Evolutionary conservation across 1,140 invertebrate genomes (phyloP), one percentile per base, ranked within the genome.

Genomic region (Heliconius nattereri): DNA sequence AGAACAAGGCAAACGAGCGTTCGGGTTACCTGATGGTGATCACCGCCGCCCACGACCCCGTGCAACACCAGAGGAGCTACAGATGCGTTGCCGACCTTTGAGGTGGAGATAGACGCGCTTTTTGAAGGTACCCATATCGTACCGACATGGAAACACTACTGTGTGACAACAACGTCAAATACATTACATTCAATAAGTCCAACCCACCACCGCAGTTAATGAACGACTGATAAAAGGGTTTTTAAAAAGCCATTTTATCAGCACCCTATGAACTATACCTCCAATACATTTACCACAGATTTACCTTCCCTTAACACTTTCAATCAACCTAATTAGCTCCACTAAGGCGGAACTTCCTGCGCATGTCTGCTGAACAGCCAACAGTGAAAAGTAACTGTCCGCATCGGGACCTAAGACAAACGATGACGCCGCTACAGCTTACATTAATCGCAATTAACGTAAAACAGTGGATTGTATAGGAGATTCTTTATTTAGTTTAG

Each of bases 361-460:
- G 85, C 84, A 54, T 79, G 84, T 87, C 77, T 84, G 40, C 57
- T 79, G 32, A 37, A 26, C 29, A 49, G 40, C 73, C 70, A 78
- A 81, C 78, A 85, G 83, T 89, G 84, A 88, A 87, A 89, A 88
- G 86, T 84, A 85, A 89, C 81, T 76, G 85, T 84, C 85, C 85
- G 83, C 75, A 78, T 76, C 60, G 79, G 81, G 70, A 83, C 76
- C 71, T 35, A 85, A 89, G 88, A 89, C 89, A 89, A 90, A 91
- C 84, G 89, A 89, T 87, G 84, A 87, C 84, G 83, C 81, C 80
- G 78, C 83, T 84, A 83, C 72, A 73, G 73, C 80, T 54, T 13
- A 79, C 85, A 89, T 91, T 87, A 84, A 86, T 91, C 87, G 87
- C 86, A 90, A 91, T 91, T 89, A 91, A 87, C 82, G 81, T 78